phyloP scores from a whole-genome alignment of 2,888 invertebrate species.

The Lycophotia porphyrea region DNA sequence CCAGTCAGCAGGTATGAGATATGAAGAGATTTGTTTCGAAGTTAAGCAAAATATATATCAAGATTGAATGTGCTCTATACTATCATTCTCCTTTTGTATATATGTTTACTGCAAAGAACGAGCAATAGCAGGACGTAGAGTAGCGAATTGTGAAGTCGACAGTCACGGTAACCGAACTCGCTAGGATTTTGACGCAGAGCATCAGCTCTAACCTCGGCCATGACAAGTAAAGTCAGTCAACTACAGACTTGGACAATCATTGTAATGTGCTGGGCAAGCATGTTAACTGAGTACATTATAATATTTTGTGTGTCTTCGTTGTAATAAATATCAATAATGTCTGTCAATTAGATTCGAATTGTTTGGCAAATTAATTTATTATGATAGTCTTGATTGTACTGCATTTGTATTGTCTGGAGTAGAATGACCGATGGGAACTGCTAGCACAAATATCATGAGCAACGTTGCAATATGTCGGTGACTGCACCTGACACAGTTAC shows the following conservation, averaged over 20 bases:
- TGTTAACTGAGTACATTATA: conserved; percentile 53
- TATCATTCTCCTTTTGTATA: conserved; percentile 44
- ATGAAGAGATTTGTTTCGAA: conserved; percentile 28
- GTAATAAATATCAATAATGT: conserved; percentile 65
- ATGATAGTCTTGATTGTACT: conserved; percentile 63
- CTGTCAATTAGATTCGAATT: conserved; percentile 74
- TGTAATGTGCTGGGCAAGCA: conserved; percentile 50
- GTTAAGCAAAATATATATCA: conserved; percentile 27
- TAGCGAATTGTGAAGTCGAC: conserved; percentile 37
- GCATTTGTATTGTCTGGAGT: conserved; percentile 28
- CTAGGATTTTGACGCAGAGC: conserved; percentile 44
- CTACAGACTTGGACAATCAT: conserved; percentile 39
- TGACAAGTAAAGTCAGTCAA: conserved; percentile 35
- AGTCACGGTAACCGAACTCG: conserved; percentile 40
- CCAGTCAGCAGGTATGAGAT: background rate
- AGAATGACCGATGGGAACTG: conserved; percentile 40
- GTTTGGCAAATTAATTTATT: conserved; percentile 69
- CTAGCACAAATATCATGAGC: conserved; percentile 34
- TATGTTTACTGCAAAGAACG: conserved; percentile 34
- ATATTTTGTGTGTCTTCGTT: conserved; percentile 67
- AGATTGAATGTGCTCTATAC: conserved; percentile 36
- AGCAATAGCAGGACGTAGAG: conserved; percentile 7
- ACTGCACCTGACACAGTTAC: conserved; percentile 9
- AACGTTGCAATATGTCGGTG: conserved; percentile 18
- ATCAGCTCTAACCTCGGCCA: conserved; percentile 49